These are phyloP conservation scores for Lamellibrachia columna DNA, from an alignment of 2,888 invertebrate species.

Conservation along the genomic window DNA sequence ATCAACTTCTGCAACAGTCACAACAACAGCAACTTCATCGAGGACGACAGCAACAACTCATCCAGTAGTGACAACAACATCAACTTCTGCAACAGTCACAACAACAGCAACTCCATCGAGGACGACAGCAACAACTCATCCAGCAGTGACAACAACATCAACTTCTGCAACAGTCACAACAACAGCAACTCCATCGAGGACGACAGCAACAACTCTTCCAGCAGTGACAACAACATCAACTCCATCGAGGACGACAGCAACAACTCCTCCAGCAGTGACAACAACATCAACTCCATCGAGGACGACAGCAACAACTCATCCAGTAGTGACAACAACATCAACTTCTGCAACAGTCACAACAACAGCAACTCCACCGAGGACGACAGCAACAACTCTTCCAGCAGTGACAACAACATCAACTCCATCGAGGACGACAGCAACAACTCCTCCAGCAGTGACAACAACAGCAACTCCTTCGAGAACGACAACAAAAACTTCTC, in stretches of 20 bases:
- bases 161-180: not conserved
- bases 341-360: not conserved
- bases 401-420: not conserved
- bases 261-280: not conserved
- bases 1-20: not conserved
- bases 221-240: not conserved
- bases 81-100: not conserved
- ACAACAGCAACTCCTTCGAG: not conserved
- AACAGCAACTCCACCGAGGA: not conserved
- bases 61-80: not conserved
- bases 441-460: not conserved
- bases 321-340: not conserved
- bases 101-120: not conserved
- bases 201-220: not conserved
- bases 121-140: not conserved
- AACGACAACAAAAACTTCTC: not conserved
- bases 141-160: not conserved
- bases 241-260: not conserved
- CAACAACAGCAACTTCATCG: not conserved
- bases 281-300: not conserved
- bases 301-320: not conserved
- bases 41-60: not conserved
- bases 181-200: not conserved
- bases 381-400: not conserved
- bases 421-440: not conserved